Percentiles rank a stretch among this genome's conserved stretches.
Conservation (phyloP, 53 echinoderm and acorn worm genomes). For the Astropecten irregularis region DNA sequence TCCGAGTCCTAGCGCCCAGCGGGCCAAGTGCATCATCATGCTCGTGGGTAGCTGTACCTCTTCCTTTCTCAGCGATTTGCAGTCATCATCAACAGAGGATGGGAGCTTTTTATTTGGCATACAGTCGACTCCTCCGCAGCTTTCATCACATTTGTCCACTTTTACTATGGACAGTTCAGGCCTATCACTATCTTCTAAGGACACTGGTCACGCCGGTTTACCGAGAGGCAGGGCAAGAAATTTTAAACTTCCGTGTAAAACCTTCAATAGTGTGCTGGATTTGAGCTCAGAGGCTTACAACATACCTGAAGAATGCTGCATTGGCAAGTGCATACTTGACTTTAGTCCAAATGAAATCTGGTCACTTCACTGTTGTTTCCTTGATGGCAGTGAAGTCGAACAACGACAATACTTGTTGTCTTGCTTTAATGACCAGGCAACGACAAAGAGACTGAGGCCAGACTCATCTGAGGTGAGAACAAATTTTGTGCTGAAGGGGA, state of each 20-base stretch:
- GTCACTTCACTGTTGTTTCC: not conserved
- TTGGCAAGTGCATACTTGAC: not conserved
- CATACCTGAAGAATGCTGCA: not conserved
- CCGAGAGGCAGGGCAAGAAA: not conserved
- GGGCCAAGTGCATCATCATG: too few relatives aligned
- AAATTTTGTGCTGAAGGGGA: constrained; percentile 21
- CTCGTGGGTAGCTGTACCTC: too few relatives aligned
- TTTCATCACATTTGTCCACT: too few relatives aligned
- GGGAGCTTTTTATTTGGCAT: too few relatives aligned
- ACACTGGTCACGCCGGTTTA: not conserved
- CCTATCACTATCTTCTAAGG: too few relatives aligned
- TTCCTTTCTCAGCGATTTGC: too few relatives aligned
- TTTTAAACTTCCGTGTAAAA: not conserved
- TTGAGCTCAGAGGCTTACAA: not conserved
- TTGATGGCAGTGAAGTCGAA: not conserved
- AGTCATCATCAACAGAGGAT: too few relatives aligned
- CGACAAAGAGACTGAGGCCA: not conserved
- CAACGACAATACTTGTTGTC: constrained; percentile 3
- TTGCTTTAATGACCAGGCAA: not conserved
- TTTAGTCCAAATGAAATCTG: not conserved
- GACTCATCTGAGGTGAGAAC: not conserved
- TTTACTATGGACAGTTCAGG: too few relatives aligned
- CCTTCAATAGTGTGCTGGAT: not conserved
- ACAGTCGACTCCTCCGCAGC: too few relatives aligned
- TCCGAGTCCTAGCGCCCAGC: too few relatives aligned